A percentile compares a stretch with the other conserved stretches of the same genome.
Conservation (phyloP, 2,113 vertebrate species). For the Myotis lucifugus region DNA sequence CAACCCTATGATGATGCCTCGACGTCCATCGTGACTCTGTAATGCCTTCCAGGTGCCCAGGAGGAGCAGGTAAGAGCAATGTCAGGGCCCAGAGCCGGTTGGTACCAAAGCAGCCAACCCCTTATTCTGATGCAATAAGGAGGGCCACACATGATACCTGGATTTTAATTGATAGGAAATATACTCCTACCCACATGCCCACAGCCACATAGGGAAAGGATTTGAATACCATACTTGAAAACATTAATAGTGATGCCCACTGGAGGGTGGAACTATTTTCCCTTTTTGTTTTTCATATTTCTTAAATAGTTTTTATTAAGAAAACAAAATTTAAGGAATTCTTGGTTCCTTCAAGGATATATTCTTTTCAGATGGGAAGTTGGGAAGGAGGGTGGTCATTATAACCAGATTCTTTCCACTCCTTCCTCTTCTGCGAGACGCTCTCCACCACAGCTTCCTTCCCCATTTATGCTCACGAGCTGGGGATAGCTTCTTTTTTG, state of each 20-base stretch:
- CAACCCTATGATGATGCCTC: accelerated
- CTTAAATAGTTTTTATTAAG: neutral
- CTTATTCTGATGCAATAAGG: neutral
- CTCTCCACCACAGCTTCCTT: neutral
- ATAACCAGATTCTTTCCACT: neutral
- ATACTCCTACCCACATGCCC: neutral
- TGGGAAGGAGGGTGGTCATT: neutral
- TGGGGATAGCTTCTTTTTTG: neutral
- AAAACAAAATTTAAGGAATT: neutral
- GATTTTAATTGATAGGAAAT: neutral
- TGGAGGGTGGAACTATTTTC: neutral
- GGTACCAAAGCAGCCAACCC: neutral
- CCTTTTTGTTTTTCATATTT: neutral
- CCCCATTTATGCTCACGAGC: neutral
- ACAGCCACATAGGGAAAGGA: neutral
- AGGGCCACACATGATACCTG: neutral
- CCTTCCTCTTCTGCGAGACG: neutral
- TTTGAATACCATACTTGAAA: neutral
- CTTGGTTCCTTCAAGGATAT: neutral
- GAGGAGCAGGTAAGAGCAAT: neutral
- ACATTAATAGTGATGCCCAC: neutral
- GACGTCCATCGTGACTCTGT: accelerated
- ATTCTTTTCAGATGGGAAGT: neutral
- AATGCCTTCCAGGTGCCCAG: neutral
- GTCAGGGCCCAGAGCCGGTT: neutral